A percentile compares a stretch with the other conserved stretches of the same genome.
phyloP scores from a whole-genome alignment of 2,797 vertebrate genomes.

The Sciaenops ocellatus region DNA sequence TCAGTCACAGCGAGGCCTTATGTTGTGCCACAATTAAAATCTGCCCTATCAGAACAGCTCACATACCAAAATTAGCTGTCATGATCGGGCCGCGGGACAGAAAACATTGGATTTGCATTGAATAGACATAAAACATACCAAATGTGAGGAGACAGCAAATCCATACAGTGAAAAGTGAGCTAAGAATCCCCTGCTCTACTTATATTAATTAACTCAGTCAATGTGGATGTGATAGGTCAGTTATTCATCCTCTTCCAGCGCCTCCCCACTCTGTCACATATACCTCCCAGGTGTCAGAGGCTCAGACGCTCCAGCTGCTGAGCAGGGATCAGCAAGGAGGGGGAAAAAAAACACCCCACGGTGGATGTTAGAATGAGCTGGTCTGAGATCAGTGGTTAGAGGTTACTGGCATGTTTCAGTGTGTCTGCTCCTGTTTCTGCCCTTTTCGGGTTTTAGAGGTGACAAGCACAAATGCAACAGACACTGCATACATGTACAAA shows the following conservation, averaged over 20 bases:
- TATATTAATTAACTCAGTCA: constrained; percentile 88
- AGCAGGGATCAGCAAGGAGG: constrained; percentile 33
- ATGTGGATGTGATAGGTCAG: constrained; percentile 86
- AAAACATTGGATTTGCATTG: constrained; percentile 85
- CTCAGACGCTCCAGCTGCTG: constrained; percentile 64
- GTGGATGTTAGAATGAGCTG: constrained; percentile 37
- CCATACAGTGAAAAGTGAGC: constrained; percentile 85
- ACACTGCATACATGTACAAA: constrained; percentile 47
- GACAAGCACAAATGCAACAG: constrained; percentile 48
- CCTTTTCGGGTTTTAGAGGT: constrained; percentile 64
- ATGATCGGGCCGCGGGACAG: constrained; percentile 76
- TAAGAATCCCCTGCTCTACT: constrained; percentile 83
- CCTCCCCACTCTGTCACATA: constrained; percentile 78
- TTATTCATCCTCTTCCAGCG: constrained; percentile 82
- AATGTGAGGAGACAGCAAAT: constrained; percentile 86
- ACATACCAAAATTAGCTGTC: constrained; percentile 83
- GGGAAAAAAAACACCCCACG: neutral
- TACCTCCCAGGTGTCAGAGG: constrained; percentile 79
- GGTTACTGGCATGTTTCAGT: constrained; percentile 54
- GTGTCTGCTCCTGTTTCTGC: constrained; percentile 41
- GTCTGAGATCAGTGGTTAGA: constrained; percentile 65
- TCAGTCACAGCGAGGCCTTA: constrained; percentile 65
- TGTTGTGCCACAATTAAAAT: constrained; percentile 81
- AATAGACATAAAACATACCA: constrained; percentile 85
- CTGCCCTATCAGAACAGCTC: constrained; percentile 75